Percentiles rank a stretch among this genome's conserved stretches.
phyloP scores from a whole-genome alignment of 2,113 vertebrate species.

The Melanostigma gelatinosum region DNA sequence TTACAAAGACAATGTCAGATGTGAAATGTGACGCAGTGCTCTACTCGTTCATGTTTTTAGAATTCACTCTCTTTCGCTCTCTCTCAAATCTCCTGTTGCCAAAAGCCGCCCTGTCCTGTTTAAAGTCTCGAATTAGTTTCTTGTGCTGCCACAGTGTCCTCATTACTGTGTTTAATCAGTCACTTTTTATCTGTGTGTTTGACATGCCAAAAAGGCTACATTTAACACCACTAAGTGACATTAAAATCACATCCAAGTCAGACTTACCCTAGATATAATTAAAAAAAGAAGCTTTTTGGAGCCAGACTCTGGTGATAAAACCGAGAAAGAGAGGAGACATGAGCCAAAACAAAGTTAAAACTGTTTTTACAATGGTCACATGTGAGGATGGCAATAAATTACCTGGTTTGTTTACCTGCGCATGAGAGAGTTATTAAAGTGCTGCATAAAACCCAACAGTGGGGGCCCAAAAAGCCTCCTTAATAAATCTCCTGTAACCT shows the following conservation, averaged over 20 bases:
- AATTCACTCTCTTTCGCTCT: neutral
- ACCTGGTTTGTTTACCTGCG: slow-evolving; percentile 82
- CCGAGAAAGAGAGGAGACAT: slow-evolving; percentile 16
- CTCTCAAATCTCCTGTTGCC: slow-evolving; percentile 24
- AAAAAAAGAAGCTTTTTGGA: slow-evolving; percentile 7
- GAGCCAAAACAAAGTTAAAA: slow-evolving; percentile 54
- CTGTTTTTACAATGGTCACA: slow-evolving; percentile 67
- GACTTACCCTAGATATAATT: slow-evolving; percentile 60
- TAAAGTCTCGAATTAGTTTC: slow-evolving; percentile 52
- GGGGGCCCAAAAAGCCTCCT: slow-evolving; percentile 78
- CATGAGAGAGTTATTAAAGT: slow-evolving; percentile 84
- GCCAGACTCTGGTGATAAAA: slow-evolving; percentile 22
- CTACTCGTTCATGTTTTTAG: slow-evolving; percentile 21
- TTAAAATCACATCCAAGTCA: slow-evolving; percentile 69
- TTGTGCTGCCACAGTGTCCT: slow-evolving; percentile 62
- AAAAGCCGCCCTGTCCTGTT: slow-evolving; percentile 44
- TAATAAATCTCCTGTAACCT: slow-evolving; percentile 86
- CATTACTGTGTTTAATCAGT: slow-evolving; percentile 70
- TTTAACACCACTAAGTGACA: slow-evolving; percentile 65
- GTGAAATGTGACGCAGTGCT: slow-evolving; percentile 22
- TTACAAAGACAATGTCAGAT: slow-evolving; percentile 51
- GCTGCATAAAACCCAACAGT: slow-evolving; percentile 73
- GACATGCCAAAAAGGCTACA: slow-evolving; percentile 53
- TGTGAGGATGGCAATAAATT: slow-evolving; percentile 75
- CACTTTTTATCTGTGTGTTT: slow-evolving; percentile 57